Conservation (phyloP, 2,888 invertebrate genomes). For the Epsilonema sp. region DNA sequence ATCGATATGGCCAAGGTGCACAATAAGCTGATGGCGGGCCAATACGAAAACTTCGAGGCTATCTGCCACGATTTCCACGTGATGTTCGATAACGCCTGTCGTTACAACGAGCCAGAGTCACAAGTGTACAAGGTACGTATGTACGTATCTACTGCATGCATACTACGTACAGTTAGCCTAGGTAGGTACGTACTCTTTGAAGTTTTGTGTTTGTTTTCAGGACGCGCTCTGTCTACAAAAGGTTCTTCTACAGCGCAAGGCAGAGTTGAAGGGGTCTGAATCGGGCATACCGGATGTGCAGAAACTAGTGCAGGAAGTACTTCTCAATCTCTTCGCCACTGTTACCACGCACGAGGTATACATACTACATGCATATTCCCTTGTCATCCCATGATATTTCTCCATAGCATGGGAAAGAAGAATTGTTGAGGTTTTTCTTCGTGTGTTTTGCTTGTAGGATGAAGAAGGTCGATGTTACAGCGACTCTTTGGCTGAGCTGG, state of each 20-base stretch:
- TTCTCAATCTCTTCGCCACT: constrained; percentile 70
- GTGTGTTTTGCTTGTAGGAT: constrained; percentile 37
- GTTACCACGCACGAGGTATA: constrained; percentile 68
- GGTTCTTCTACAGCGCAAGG: constrained; percentile 67
- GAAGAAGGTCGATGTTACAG: constrained; percentile 87
- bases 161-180: too few relatives aligned
- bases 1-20: constrained; percentile 88
- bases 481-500: constrained; percentile 79
- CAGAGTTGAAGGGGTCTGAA: constrained; percentile 44
- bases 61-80: constrained; percentile 34
- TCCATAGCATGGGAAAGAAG: too few relatives aligned
- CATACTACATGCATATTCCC: too few relatives aligned
- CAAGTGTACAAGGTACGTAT: constrained; percentile 47
- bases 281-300: constrained; percentile 39
- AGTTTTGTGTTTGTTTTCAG: constrained; percentile 24
- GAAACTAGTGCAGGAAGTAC: constrained; percentile 67
- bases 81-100: constrained; percentile 92
- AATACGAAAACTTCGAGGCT: constrained; percentile 5
- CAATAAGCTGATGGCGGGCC: constrained; percentile 44
- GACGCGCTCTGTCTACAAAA: constrained; percentile 80
- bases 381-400: too few relatives aligned
- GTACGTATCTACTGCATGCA: background rate
- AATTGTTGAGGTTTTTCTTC: background rate
- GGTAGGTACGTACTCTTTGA: background rate
- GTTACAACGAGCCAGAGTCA: constrained; percentile 90